phyloP scores from a whole-genome alignment of 30 jellyfish, hydroid and myxozoan species.

The Nemopilema nomurai region DNA sequence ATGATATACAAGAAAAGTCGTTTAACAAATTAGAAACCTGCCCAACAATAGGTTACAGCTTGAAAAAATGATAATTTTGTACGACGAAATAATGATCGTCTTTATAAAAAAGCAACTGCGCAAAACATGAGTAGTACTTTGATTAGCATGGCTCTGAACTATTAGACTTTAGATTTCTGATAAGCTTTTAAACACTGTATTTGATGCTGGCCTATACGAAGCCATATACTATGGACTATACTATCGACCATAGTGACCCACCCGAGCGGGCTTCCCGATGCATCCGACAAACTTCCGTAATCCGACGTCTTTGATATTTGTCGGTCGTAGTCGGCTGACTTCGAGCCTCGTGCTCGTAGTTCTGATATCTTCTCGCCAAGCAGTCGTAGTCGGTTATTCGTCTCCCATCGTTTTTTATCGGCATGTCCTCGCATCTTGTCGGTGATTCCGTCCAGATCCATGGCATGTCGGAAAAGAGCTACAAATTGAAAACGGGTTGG shows the following conservation, averaged over 20 bases:
- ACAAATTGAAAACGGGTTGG: background rate
- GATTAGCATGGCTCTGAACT: no score
- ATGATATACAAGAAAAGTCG: no score
- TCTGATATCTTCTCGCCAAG: slow-evolving; percentile 28
- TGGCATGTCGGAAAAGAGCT: slow-evolving; percentile 80
- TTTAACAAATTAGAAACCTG: no score
- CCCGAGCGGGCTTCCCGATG: slow-evolving; percentile 74
- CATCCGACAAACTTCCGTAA: slow-evolving; percentile 75
- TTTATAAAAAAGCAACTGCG: no score
- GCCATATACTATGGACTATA: no score
- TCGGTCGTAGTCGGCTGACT: slow-evolving; percentile 54
- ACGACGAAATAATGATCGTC: no score
- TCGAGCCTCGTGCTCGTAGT: slow-evolving; percentile 11
- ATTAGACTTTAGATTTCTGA: no score
- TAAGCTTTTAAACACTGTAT: no score
- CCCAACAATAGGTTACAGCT: no score
- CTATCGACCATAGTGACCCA: slow-evolving; percentile 7
- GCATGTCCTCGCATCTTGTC: slow-evolving; percentile 52
- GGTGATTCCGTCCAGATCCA: slow-evolving; percentile 62
- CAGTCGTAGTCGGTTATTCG: slow-evolving; percentile 59
- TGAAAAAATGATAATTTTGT: no score
- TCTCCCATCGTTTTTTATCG: slow-evolving; percentile 63
- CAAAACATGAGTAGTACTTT: no score
- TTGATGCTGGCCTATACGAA: no score
- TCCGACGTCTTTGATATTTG: slow-evolving; percentile 70